phyloP scores from a whole-genome alignment of 2,113 vertebrate species.

The Shinisaurus crocodilurus region DNA sequence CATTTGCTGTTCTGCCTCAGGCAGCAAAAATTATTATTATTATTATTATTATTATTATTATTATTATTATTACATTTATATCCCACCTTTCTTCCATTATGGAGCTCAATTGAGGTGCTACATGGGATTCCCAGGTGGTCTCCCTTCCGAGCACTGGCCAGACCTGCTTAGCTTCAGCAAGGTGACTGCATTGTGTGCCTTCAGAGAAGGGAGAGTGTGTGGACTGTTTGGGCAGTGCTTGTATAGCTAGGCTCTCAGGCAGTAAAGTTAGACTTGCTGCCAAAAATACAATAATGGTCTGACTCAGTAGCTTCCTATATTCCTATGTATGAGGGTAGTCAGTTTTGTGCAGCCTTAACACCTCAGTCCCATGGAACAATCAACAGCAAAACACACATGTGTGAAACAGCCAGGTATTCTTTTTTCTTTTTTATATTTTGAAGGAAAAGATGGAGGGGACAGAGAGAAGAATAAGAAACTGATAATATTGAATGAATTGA shows the following conservation, averaged over 20 bases:
- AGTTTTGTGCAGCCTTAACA: not conserved
- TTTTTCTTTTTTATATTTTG: not conserved
- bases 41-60: no score
- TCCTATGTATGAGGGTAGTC: not conserved
- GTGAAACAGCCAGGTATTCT: not conserved
- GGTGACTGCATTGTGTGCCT: not conserved
- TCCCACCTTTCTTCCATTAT: no score
- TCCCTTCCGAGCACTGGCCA: no score
- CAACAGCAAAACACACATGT: not conserved
- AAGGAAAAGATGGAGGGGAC: not conserved
- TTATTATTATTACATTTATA: no score
- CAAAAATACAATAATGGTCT: no score
- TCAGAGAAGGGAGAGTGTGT: not conserved
- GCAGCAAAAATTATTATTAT: no score
- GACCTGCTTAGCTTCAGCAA: no score
- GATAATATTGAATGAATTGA: not conserved
- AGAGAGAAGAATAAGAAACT: not conserved
- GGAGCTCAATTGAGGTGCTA: no score
- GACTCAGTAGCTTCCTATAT: no score
- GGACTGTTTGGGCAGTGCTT: not conserved
- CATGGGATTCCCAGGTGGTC: no score
- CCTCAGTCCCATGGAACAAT: not conserved
- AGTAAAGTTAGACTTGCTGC: not conserved
- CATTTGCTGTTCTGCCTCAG: no score
- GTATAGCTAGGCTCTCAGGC: not conserved